A percentile compares a stretch with the other conserved stretches of the same genome.
phyloP scores from a whole-genome alignment of 2,888 invertebrate species.

The Scaptomyza caliginosa region DNA sequence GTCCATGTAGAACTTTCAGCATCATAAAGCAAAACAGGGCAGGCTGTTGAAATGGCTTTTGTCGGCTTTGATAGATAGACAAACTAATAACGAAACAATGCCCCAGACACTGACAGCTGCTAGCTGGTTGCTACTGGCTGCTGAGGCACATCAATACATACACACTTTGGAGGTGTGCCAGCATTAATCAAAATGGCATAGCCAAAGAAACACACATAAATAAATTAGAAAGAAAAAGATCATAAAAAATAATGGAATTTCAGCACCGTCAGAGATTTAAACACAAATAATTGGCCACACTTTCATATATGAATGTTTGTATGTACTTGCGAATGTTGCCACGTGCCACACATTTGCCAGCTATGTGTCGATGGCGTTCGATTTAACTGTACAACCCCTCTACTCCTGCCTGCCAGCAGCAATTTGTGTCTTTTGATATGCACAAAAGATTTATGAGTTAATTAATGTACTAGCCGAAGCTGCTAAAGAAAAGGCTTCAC shows the following conservation, averaged over 20 bases:
- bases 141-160: conserved; percentile 55
- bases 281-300: conserved; percentile 46
- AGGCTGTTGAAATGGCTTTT: conserved; percentile 67
- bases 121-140: conserved; percentile 19
- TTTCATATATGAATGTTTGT: background rate
- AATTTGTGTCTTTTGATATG: conserved; percentile 68
- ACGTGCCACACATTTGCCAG: conserved; percentile 31
- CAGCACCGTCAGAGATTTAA: conserved; percentile 31
- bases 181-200: conserved; percentile 66
- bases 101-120: conserved; percentile 27
- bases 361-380: conserved; percentile 21
- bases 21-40: conserved; percentile 32
- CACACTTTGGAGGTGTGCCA: conserved; percentile 55
- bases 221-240: background rate
- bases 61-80: conserved; percentile 66
- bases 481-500: conserved; percentile 12
- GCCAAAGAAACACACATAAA: conserved; percentile 10
- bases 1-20: conserved; percentile 50
- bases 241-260: background rate
- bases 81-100: conserved; percentile 50
- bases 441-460: conserved; percentile 78
- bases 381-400: background rate
- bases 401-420: conserved; percentile 24
- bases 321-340: conserved; percentile 10
- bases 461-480: conserved; percentile 59